A percentile compares a stretch with the other conserved stretches of the same genome.
Evolutionary conservation across 2,888 invertebrate genomes (phyloP).

Genomic region (Norana najaformis): DNA sequence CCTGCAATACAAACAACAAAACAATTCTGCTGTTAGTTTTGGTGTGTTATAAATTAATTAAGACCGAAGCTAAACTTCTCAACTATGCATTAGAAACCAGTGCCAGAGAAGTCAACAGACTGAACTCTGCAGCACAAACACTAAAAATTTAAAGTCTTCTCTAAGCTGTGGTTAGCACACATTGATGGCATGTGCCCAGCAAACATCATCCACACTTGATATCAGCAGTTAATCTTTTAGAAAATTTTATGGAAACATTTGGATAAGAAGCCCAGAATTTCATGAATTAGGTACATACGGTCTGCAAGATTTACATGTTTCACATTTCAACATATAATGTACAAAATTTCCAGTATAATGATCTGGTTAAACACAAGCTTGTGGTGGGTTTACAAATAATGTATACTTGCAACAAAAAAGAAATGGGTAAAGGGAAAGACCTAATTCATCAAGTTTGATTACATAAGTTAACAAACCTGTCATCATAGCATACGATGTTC

Average conservation of each 20-base stretch:
- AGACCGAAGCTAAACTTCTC: neutral
- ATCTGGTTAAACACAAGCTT: neutral
- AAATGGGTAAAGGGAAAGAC: neutral
- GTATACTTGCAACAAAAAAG: neutral
- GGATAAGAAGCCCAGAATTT: too few species aligned
- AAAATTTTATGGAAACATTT: too few species aligned
- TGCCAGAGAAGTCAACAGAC: too few species aligned
- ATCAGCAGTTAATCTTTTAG: too few species aligned
- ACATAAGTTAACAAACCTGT: conserved; percentile 72
- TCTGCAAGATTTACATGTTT: too few species aligned
- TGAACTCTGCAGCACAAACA: too few species aligned
- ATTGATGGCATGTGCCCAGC: neutral
- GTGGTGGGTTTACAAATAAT: neutral
- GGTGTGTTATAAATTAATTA: neutral
- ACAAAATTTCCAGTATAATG: neutral
- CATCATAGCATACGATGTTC: conserved; percentile 68
- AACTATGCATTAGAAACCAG: too few species aligned
- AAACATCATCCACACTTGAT: neutral
- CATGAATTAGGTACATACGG: too few species aligned
- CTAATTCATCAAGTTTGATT: neutral
- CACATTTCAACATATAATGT: neutral
- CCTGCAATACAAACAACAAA: conserved; percentile 50
- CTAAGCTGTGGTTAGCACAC: neutral
- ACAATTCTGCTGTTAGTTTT: neutral
- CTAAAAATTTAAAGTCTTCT: too few species aligned